These are phyloP conservation scores for Drosophila mojavensis DNA, from an alignment of 1,140 invertebrate species.

Conservation along the genomic window DNA sequence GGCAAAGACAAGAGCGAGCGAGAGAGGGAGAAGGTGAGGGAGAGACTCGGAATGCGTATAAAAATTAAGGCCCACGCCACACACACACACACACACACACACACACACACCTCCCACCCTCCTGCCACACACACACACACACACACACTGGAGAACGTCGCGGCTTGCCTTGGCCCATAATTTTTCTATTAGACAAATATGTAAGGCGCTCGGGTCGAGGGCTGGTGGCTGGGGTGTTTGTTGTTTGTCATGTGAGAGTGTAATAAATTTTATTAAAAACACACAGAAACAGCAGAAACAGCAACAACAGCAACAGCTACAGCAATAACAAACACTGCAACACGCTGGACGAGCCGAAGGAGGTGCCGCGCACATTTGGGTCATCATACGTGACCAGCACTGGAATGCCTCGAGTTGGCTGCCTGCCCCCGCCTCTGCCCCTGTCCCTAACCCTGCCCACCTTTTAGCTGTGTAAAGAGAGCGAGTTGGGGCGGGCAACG, in stretches of 20 bases:
- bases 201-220: background rate
- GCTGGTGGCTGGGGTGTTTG: background rate
- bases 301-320: conserved; percentile 35
- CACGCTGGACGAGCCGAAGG: conserved; percentile 14
- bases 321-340: conserved; percentile 7
- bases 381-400: conserved; percentile 74
- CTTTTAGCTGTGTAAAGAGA: background rate
- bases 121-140: too few relatives aligned
- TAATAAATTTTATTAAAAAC: conserved; percentile 79
- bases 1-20: conserved; percentile 14
- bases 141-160: background rate
- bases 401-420: conserved; percentile 34
- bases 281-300: conserved; percentile 48
- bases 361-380: conserved; percentile 60
- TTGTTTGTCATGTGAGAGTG: conserved; percentile 67
- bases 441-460: background rate
- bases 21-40: background rate
- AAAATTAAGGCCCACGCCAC: conserved; percentile 49
- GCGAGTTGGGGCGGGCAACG: background rate
- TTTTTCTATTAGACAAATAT: conserved; percentile 80
- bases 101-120: too few relatives aligned
- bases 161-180: conserved; percentile 44
- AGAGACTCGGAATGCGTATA: conserved; percentile 42
- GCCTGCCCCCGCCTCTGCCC: too few relatives aligned
- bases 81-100: background rate